These are phyloP conservation scores for Arothron firmamentum DNA, from an alignment of 2,113 vertebrate species.

Conservation along the genomic window DNA sequence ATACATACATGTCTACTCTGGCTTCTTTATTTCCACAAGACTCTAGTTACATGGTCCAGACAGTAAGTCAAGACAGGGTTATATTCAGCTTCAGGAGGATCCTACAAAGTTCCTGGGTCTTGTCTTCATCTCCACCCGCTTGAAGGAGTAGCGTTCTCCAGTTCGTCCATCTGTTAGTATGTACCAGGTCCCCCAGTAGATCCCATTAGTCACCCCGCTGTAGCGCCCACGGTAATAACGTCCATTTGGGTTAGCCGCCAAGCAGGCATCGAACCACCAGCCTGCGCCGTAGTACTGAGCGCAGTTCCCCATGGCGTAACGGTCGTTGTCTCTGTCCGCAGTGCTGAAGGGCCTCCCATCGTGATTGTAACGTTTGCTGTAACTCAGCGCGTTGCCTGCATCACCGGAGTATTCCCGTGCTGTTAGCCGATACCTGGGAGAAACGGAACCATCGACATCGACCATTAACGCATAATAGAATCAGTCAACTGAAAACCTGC, in stretches of 20 bases:
- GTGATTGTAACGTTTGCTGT: constrained; percentile 80
- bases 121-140: constrained; percentile 77
- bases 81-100: constrained; percentile 27
- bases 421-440: constrained; percentile 73
- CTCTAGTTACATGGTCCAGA: neutral
- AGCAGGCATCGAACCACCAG: constrained; percentile 82
- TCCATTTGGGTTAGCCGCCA: constrained; percentile 80
- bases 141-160: constrained; percentile 79
- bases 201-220: constrained; percentile 76
- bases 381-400: constrained; percentile 79
- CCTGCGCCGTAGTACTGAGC: constrained; percentile 78
- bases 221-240: constrained; percentile 75
- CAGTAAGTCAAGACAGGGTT: neutral
- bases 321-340: constrained; percentile 75
- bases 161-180: constrained; percentile 76
- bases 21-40: no score
- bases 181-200: constrained; percentile 83
- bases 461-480: neutral
- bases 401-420: constrained; percentile 75
- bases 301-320: constrained; percentile 75
- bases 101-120: constrained; percentile 56
- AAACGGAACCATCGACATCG: neutral
- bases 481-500: no score
- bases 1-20: no score
- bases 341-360: constrained; percentile 79